Percentiles rank a stretch among this genome's conserved stretches.
Evolutionary conservation across 2,888 invertebrate genomes (phyloP).

Genomic region (Dynastes tityus): DNA sequence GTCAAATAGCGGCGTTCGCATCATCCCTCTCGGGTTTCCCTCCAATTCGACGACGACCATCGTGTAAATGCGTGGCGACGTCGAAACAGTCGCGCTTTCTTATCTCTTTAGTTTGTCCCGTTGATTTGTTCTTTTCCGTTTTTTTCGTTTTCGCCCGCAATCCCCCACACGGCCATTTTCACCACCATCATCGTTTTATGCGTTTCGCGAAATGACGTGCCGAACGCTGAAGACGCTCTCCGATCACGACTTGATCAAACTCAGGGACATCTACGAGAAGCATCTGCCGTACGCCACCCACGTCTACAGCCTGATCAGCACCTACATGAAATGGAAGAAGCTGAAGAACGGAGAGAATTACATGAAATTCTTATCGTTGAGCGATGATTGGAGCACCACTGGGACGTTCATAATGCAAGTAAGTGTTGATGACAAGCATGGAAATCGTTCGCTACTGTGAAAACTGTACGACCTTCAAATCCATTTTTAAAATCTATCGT

Average conservation of each 20-base stretch:
- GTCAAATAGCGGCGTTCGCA: background rate
- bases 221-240: conserved; percentile 36
- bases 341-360: conserved; percentile 38
- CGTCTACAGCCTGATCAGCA: conserved; percentile 46
- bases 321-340: conserved; percentile 47
- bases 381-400: conserved; percentile 49
- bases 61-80: conserved; percentile 7
- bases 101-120: background rate
- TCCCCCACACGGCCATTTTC: background rate
- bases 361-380: conserved; percentile 47
- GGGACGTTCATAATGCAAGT: conserved; percentile 49
- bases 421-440: background rate
- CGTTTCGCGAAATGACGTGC: conserved; percentile 10
- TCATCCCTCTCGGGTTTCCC: background rate
- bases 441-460: too few relatives aligned
- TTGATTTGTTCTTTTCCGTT: conserved; percentile 1
- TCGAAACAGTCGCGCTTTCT: background rate
- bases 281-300: conserved; percentile 44
- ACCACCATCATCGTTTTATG: background rate
- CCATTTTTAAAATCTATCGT: too few relatives aligned
- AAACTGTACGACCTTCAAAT: too few relatives aligned
- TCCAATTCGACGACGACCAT: background rate
- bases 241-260: conserved; percentile 44
- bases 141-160: background rate
- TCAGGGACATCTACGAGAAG: conserved; percentile 45